Base-by-base conservation (phyloP, 2,797 vertebrate species). In the Pelochelys cantorii region DNA sequence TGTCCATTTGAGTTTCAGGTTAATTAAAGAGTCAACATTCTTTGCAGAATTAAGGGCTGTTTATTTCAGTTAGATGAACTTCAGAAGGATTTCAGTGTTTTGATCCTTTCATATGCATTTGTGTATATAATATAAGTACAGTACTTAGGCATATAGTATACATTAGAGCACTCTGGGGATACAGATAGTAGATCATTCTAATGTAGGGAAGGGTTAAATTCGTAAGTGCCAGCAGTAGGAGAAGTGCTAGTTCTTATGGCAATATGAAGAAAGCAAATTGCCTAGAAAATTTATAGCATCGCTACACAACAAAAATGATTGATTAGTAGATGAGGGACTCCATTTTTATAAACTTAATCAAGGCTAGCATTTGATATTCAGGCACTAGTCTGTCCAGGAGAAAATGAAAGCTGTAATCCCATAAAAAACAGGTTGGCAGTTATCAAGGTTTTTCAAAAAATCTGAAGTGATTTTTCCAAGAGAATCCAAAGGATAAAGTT, bases 341-440 rank as follows among this genome's bases (percentile, higher is more conserved):
- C 37, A 94, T 97, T 97, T 97, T 97, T 97, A 96, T 96, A 97
- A 97, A 96, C 93, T 97, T 96, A 97, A 97, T 97, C 96, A 97
- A 91, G 95, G 88, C 62, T 88, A 81, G 95, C 92, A 42, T 97
- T 98, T 97, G 92, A 94, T 96, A 95, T 91, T 95, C 74, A 94
- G 89, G 78, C 92, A 71, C 84, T 80, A 95, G 74, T n/a, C 89
- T 95, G 96, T 90, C 94, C 86, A 90, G 54, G 88, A 94, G 87
- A 94, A 71, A 97, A 89, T 92, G 93, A 96, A 87, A 97, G 88
- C 90, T 92, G 75, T 54, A 74, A 84, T 11, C 34, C 14, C 71
- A 57, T 90, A 54, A 77, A 42, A 84, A 86, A 83, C 25, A 77
- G 90, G 34, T 74, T 92, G 90, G 90, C 74, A 81, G 34, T 77